A percentile compares a stretch with the other conserved stretches of the same genome.
phyloP scores from a whole-genome alignment of 37 sponge, comb jelly and placozoan species.

The Crambe crambe region DNA sequence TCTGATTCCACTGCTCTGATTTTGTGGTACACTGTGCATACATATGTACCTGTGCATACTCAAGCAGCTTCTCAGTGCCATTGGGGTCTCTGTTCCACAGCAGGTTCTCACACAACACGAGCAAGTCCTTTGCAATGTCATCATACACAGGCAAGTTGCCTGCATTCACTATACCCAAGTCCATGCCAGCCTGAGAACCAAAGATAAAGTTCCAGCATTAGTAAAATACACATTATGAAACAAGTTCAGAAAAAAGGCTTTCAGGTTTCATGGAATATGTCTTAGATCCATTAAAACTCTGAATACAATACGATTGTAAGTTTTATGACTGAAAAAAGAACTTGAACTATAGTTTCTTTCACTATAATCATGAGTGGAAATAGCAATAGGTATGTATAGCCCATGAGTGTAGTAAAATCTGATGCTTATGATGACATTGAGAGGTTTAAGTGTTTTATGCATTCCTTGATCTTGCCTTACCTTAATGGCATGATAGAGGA shows the following conservation, averaged over 20 bases:
- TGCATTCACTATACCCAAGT: slow-evolving; percentile 99
- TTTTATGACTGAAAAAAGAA: neutral
- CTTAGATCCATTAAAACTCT: no score
- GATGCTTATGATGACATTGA: neutral
- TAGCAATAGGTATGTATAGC: no score
- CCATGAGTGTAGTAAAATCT: neutral
- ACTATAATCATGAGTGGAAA: no score
- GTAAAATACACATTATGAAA: neutral
- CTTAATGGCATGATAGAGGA: slow-evolving; percentile 96
- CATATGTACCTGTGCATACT: slow-evolving; percentile 82
- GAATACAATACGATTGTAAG: neutral
- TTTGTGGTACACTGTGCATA: neutral
- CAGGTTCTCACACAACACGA: slow-evolving; percentile 85
- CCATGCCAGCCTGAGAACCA: slow-evolving; percentile 84
- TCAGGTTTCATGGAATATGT: no score
- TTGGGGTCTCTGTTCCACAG: slow-evolving; percentile 82
- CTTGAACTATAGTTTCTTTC: no score
- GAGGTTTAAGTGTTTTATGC: neutral
- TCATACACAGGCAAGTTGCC: slow-evolving; percentile 95
- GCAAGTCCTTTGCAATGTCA: slow-evolving; percentile 83
- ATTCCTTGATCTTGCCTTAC: slow-evolving; percentile 29
- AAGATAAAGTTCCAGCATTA: neutral
- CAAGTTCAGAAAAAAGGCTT: neutral
- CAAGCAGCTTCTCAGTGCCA: slow-evolving; percentile 91
- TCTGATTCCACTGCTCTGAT: no score